phyloP scores from a whole-genome alignment of 2,113 vertebrate genomes.

The Pelodiscus sinensis region DNA sequence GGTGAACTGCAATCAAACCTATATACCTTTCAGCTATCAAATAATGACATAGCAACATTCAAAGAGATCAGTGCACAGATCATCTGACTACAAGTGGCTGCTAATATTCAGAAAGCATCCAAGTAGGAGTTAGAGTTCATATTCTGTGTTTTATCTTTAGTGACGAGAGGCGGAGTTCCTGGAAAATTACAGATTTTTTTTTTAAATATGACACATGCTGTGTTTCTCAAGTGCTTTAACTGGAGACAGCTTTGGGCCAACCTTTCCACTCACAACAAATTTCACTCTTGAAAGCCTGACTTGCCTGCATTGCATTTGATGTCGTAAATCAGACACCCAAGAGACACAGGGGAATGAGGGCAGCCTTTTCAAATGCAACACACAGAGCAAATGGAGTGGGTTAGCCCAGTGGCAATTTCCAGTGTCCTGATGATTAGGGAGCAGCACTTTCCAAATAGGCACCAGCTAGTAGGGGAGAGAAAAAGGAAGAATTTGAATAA shows the following conservation, averaged over 20 bases:
- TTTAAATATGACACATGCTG: neutral
- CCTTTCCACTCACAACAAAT: neutral
- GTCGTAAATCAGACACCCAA: neutral
- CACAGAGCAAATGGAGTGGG: slow-evolving; percentile 9
- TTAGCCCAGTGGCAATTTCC: slow-evolving; percentile 7
- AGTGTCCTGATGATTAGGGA: slow-evolving; percentile 27
- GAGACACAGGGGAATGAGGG: slow-evolving; percentile 32
- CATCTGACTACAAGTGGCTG: neutral
- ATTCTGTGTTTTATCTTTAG: neutral
- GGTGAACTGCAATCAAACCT: neutral
- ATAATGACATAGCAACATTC: neutral
- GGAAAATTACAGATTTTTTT: neutral
- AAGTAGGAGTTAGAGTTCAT: neutral
- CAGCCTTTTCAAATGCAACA: slow-evolving; percentile 40
- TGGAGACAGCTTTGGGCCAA: slow-evolving; percentile 12
- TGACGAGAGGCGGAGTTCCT: neutral
- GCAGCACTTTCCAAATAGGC: slow-evolving; percentile 36
- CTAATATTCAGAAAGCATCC: neutral
- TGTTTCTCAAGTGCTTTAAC: neutral
- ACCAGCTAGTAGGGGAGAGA: neutral
- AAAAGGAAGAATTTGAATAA: neutral
- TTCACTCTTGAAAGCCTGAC: slow-evolving; percentile 16
- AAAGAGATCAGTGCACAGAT: slow-evolving; percentile 1
- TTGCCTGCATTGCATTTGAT: neutral
- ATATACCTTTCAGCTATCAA: neutral